Conservation (phyloP, 1,140 invertebrate genomes). For the Gonioctena quinquepunctata region DNA sequence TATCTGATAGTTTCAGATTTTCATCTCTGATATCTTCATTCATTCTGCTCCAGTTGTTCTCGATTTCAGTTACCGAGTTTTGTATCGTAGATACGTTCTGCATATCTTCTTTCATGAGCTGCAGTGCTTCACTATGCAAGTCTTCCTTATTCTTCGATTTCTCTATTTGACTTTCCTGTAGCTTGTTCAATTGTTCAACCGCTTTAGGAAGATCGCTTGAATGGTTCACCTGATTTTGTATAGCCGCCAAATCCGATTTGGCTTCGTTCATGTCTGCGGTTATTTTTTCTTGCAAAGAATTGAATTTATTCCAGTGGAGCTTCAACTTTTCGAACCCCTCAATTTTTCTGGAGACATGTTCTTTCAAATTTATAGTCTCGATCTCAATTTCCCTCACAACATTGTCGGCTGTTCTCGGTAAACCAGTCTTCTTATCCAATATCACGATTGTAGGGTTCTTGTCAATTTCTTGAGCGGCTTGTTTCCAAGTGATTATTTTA, state of each 20-base stretch:
- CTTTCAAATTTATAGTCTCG: constrained; percentile 66
- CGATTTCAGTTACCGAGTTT: constrained; percentile 73
- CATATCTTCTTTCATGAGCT: constrained; percentile 80
- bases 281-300: constrained; percentile 67
- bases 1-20: constrained; percentile 72
- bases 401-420: constrained; percentile 69
- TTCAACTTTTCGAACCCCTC: constrained; percentile 71
- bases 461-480: constrained; percentile 70
- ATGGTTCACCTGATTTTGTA: constrained; percentile 58
- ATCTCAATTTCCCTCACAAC: constrained; percentile 73
- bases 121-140: constrained; percentile 71
- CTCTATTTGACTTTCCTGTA: constrained; percentile 60
- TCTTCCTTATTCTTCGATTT: constrained; percentile 62
- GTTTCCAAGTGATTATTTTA: constrained; percentile 72
- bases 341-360: constrained; percentile 66
- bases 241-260: constrained; percentile 60
- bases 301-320: constrained; percentile 71
- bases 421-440: constrained; percentile 68
- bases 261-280: constrained; percentile 65
- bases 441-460: constrained; percentile 63
- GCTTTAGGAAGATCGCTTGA: constrained; percentile 64
- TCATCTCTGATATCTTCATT: constrained; percentile 75
- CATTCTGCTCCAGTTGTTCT: constrained; percentile 79
- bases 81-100: constrained; percentile 77
- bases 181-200: constrained; percentile 62